Evolutionary conservation across 1,140 invertebrate species (phyloP).

Genomic region (Psilanteris sp.): DNA sequence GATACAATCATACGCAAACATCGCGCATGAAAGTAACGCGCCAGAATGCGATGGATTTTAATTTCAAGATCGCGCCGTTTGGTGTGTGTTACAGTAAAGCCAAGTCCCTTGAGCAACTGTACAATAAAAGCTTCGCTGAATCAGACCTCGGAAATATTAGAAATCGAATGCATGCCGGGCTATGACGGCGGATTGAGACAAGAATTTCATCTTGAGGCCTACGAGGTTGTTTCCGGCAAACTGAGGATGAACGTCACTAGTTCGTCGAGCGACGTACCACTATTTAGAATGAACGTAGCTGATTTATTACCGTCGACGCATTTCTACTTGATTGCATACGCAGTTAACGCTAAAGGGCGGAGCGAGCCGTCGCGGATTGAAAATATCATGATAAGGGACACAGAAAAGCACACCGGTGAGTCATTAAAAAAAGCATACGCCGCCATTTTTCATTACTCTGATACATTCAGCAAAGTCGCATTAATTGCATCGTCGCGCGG

Average conservation of each 20-base stretch:
- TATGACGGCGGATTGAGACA: slow-evolving; percentile 91
- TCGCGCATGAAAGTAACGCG: too few relatives aligned
- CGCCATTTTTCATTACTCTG: background rate
- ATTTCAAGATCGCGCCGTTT: too few relatives aligned
- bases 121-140: slow-evolving; percentile 87
- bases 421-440: too few relatives aligned
- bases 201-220: slow-evolving; percentile 89
- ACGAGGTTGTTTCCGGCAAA: slow-evolving; percentile 85
- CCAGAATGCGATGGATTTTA: too few relatives aligned
- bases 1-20: too few relatives aligned
- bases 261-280: slow-evolving; percentile 79
- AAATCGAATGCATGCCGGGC: slow-evolving; percentile 87
- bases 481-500: too few relatives aligned
- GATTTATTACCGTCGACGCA: slow-evolving; percentile 83
- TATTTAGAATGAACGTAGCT: slow-evolving; percentile 85
- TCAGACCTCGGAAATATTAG: slow-evolving; percentile 84
- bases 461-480: background rate
- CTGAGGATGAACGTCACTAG: slow-evolving; percentile 85
- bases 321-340: slow-evolving; percentile 86
- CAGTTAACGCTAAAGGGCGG: slow-evolving; percentile 91
- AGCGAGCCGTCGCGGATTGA: slow-evolving; percentile 90
- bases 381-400: slow-evolving; percentile 91
- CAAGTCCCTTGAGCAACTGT: slow-evolving; percentile 90
- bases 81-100: slow-evolving; percentile 85
- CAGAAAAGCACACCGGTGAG: slow-evolving; percentile 87